Conservation (phyloP, 1,140 invertebrate genomes). For the Drosophila ambigua region DNA sequence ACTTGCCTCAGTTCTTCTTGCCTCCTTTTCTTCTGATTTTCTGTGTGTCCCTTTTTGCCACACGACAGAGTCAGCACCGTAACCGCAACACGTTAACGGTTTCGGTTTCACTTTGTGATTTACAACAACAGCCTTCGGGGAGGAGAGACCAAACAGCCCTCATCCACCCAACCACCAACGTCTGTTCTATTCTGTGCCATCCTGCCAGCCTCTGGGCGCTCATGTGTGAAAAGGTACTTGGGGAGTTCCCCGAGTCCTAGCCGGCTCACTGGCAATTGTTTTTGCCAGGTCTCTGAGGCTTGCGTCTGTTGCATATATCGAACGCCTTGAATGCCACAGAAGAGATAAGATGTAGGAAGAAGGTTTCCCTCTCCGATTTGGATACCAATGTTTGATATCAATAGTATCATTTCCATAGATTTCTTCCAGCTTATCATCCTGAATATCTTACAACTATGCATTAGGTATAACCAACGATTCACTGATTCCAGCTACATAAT, state of each 20-base stretch:
- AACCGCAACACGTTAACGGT: conserved; percentile 83
- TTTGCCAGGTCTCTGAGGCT: conserved; percentile 34
- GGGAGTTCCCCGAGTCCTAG: conserved; percentile 36
- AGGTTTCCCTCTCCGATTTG: conserved; percentile 1
- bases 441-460: too few species aligned
- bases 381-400: too few species aligned
- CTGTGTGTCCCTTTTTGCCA: conserved; percentile 22
- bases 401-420: too few species aligned
- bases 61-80: conserved; percentile 74
- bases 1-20: conserved; percentile 51
- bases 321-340: conserved; percentile 21
- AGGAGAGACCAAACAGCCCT: conserved; percentile 5
- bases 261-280: conserved; percentile 31
- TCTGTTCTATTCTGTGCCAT: conserved; percentile 10
- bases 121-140: conserved; percentile 63
- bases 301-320: conserved; percentile 47
- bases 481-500: too few species aligned
- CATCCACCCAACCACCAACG: conserved; percentile 20
- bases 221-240: conserved; percentile 83
- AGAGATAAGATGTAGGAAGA: conserved; percentile 12
- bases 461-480: too few species aligned
- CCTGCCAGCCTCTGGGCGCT: conserved; percentile 46
- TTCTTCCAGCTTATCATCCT: too few species aligned
- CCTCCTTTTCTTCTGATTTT: conserved; percentile 22
- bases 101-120: conserved; percentile 79